A percentile compares a stretch with the other conserved stretches of the same genome.
Conservation (phyloP, 2,888 invertebrate species). For the Archips crataeganus region DNA sequence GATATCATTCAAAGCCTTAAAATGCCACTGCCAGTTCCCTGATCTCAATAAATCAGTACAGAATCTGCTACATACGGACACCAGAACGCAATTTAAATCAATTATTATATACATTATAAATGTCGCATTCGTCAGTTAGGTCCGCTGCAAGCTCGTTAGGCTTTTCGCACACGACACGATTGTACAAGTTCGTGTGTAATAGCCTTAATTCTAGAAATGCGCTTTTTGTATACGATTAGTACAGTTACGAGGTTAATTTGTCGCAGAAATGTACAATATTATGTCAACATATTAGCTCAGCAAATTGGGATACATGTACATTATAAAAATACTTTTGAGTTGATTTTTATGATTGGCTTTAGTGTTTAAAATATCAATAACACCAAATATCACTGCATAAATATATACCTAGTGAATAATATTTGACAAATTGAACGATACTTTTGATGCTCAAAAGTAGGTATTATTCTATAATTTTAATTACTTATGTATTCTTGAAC, state of each 20-base stretch:
- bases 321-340: background rate
- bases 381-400: slow-evolving; percentile 11
- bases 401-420: background rate
- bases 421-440: background rate
- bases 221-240: slow-evolving; percentile 49
- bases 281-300: background rate
- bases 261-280: slow-evolving; percentile 11
- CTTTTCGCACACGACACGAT: slow-evolving; percentile 10
- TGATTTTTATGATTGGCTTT: background rate
- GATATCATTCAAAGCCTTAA: slow-evolving; percentile 25
- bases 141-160: slow-evolving; percentile 43
- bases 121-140: slow-evolving; percentile 20
- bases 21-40: slow-evolving; percentile 28
- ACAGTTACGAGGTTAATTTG: slow-evolving; percentile 22
- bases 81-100: slow-evolving; percentile 38
- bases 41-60: slow-evolving; percentile 21
- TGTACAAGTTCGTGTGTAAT: slow-evolving; percentile 26
- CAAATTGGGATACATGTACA: background rate
- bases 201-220: slow-evolving; percentile 35
- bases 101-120: slow-evolving; percentile 28
- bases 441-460: background rate
- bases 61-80: slow-evolving; percentile 15
- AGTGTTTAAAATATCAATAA: background rate
- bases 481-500: background rate
- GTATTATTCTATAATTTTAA: background rate